phyloP scores from a whole-genome alignment of 2,888 invertebrate genomes.

The Hydrotaea cyrtoneurina region DNA sequence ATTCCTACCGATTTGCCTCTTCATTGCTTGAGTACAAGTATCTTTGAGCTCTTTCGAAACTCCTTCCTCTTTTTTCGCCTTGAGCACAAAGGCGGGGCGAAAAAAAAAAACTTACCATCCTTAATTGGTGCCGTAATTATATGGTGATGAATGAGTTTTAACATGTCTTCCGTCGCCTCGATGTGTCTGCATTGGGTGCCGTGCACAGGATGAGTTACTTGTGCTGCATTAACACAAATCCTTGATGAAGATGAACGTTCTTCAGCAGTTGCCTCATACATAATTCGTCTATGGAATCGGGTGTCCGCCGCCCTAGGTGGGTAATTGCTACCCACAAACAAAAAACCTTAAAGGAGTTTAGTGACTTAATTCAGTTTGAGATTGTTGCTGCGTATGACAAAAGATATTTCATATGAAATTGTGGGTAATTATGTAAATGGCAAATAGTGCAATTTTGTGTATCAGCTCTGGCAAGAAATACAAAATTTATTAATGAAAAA shows the following conservation, averaged over 20 bases:
- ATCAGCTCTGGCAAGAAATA: too few relatives aligned
- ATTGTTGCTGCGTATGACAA: background rate
- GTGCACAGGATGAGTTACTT: slow-evolving; percentile 12
- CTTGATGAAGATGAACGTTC: slow-evolving; percentile 16
- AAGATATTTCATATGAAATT: background rate
- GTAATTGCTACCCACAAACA: slow-evolving; percentile 1
- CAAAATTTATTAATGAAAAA: too few relatives aligned
- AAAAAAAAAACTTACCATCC: background rate
- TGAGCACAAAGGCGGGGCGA: background rate
- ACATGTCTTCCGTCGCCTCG: slow-evolving; percentile 10
- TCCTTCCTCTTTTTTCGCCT: background rate
- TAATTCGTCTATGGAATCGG: background rate
- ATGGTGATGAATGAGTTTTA: slow-evolving; percentile 40
- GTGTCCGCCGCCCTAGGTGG: background rate
- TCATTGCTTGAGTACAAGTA: too few relatives aligned
- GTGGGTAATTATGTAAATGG: slow-evolving; percentile 6
- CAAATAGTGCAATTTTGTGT: background rate
- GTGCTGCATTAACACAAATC: slow-evolving; percentile 8
- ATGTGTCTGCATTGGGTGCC: background rate
- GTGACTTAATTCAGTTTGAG: slow-evolving; percentile 1
- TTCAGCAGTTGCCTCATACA: slow-evolving; percentile 3
- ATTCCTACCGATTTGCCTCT: too few relatives aligned
- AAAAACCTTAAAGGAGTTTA: background rate
- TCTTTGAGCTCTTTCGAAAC: background rate
- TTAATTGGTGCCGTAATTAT: slow-evolving; percentile 30